phyloP scores from a whole-genome alignment of 1,140 invertebrate genomes.

The Dolichoris vasculosae region DNA sequence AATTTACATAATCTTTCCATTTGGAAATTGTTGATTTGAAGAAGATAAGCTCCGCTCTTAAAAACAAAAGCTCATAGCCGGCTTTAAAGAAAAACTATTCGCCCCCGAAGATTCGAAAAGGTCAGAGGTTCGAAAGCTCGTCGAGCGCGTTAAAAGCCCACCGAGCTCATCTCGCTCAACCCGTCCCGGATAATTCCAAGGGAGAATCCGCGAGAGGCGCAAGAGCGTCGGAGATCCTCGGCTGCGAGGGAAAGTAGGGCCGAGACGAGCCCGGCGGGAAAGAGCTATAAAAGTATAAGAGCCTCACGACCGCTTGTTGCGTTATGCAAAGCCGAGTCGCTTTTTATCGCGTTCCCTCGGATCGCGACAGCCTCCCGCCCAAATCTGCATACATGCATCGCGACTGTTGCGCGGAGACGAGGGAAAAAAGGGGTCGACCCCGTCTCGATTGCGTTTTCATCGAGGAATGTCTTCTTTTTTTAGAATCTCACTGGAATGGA shows the following conservation, averaged over 20 bases:
- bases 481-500: too few relatives aligned
- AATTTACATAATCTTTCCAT: background rate
- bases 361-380: background rate
- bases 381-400: background rate
- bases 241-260: background rate
- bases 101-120: background rate
- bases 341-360: background rate
- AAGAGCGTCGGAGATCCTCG: background rate
- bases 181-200: background rate
- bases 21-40: background rate
- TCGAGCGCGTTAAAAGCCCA: background rate
- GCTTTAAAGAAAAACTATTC: background rate
- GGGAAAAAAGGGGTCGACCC: background rate
- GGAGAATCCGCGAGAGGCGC: background rate
- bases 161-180: background rate
- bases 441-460: background rate
- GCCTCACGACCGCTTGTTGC: background rate
- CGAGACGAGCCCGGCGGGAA: background rate
- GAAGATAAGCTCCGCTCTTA: background rate
- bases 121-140: background rate
- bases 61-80: too few relatives aligned
- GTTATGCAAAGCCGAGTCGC: background rate
- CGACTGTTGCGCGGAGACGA: background rate
- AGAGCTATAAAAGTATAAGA: background rate
- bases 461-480: background rate